Base-by-base conservation (phyloP, 2,888 invertebrate species). In the Lymantria monacha region DNA sequence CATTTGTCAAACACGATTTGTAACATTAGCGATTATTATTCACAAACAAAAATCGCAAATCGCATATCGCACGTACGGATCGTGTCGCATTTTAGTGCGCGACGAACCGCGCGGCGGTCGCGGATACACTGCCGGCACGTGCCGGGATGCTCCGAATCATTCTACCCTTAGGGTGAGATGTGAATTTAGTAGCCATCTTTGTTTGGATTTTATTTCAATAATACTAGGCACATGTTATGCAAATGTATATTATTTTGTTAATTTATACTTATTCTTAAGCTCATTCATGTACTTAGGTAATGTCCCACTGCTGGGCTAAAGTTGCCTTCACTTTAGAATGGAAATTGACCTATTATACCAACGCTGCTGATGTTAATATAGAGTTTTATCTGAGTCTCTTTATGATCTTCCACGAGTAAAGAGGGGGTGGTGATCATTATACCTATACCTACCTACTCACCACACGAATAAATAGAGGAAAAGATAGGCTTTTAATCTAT, bases 101-200 rank as follows among this genome's bases (percentile, higher is more conserved):
- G 69, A 67, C 73, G 74, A 76, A 79, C 83, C 85, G 86, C 83
- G 78, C 86, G 79, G 69, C 71, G 68, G 83, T 74, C 81, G 82
- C 82, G 85, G 80, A 74, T 79, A 82, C 82, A 84, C 85, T 85
- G 84, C 70, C 59, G 72, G 82, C 88, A 88, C 89, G 87, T 87
- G 87, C 80, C 81, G 66, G 55, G 60, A 60, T 72, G 67, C 56
- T 56, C 63, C 63, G 70, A 77, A 80, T 69, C 78, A 75, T 72
- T 79, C 76, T 72, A 76, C 69, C 50, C 66, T 56, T 49, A 54
- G 67, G 69, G 69, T 68, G 67, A 59, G 56, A 62, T 61, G 49
- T 33, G 49, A 53, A 53, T 59, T 64, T 54, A 41, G 55, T 22
- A 41, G 61, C 63, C 66, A 66, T 66, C 58, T 66, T 66, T 62